Evolutionary conservation across 2,797 vertebrate species (phyloP).

Genomic region (Sandelia bainsii): DNA sequence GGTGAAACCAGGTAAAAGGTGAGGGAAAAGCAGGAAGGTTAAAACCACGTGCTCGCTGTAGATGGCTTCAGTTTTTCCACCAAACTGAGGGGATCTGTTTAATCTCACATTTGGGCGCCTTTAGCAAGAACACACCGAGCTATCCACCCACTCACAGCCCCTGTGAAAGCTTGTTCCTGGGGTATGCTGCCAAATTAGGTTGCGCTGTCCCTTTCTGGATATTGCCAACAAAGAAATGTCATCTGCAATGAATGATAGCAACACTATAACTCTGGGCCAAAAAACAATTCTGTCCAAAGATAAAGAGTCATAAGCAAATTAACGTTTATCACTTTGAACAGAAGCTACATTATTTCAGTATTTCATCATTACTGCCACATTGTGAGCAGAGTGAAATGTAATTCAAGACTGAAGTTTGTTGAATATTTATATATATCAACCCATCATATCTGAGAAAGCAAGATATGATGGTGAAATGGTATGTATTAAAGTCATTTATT

Average conservation of each 20-base stretch:
- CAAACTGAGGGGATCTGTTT: slow-evolving; percentile 40
- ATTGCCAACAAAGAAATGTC: slow-evolving; percentile 52
- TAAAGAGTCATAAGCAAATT: slow-evolving; percentile 51
- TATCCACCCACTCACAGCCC: slow-evolving; percentile 57
- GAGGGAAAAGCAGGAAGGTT: slow-evolving; percentile 47
- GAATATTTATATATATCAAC: slow-evolving; percentile 55
- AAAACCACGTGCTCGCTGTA: slow-evolving; percentile 28
- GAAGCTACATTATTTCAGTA: slow-evolving; percentile 55
- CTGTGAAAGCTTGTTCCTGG: slow-evolving; percentile 50
- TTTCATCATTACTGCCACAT: slow-evolving; percentile 68
- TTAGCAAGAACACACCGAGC: slow-evolving; percentile 50
- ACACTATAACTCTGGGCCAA: slow-evolving; percentile 46
- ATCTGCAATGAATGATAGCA: slow-evolving; percentile 64
- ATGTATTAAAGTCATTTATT: slow-evolving; percentile 18
- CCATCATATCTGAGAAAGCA: slow-evolving; percentile 35
- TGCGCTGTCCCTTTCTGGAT: slow-evolving; percentile 44
- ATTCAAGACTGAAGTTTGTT: slow-evolving; percentile 42
- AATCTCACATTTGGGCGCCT: slow-evolving; percentile 31
- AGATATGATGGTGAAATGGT: slow-evolving; percentile 41
- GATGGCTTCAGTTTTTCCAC: slow-evolving; percentile 25
- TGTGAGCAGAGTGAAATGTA: slow-evolving; percentile 50
- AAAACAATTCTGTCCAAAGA: slow-evolving; percentile 54
- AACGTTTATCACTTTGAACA: slow-evolving; percentile 68
- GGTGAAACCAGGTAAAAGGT: slow-evolving; percentile 33
- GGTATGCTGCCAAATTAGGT: slow-evolving; percentile 55